Percentiles rank a stretch among this genome's conserved stretches.
phyloP scores from a whole-genome alignment of 30 jellyfish, hydroid and myxozoan species.

The Pseudorhiza aurosa region DNA sequence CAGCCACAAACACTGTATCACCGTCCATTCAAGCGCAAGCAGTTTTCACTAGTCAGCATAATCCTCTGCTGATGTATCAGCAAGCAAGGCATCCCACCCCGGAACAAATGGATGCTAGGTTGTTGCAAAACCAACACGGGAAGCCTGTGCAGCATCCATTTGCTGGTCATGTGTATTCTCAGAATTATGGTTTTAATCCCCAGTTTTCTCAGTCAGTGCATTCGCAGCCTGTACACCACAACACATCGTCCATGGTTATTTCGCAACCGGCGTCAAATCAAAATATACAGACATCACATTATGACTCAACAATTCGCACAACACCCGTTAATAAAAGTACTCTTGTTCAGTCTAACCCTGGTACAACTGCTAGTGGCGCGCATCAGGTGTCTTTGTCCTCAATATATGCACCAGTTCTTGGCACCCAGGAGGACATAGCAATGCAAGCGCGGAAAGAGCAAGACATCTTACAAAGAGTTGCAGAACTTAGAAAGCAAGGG shows the following conservation, averaged over 20 bases:
- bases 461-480: conserved; percentile 74
- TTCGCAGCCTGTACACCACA: not conserved
- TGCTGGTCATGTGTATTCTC: not conserved
- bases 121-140: conserved; percentile 9
- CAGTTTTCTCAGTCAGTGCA: conserved; percentile 23
- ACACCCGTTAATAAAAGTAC: conserved; percentile 21
- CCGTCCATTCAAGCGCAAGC: conserved; percentile 83
- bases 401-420: conserved; percentile 36
- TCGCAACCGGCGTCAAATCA: conserved; percentile 2
- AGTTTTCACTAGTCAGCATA: conserved; percentile 49
- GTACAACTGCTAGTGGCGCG: conserved; percentile 4
- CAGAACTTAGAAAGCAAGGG: conserved; percentile 87
- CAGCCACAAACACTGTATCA: conserved; percentile 88
- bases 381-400: conserved; percentile 33
- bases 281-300: not conserved
- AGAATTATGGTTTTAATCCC: conserved; percentile 13
- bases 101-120: conserved; percentile 34
- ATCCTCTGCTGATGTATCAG: conserved; percentile 36
- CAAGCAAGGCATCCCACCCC: conserved; percentile 1
- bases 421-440: conserved; percentile 92
- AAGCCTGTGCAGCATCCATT: conserved; percentile 33
- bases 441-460: conserved; percentile 93
- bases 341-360: not conserved
- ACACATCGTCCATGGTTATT: not conserved
- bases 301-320: not conserved